Evolutionary conservation across 2,888 invertebrate genomes (phyloP), one percentile per base, ranked within the genome.

Genomic region (Tetragonisca angustula): DNA sequence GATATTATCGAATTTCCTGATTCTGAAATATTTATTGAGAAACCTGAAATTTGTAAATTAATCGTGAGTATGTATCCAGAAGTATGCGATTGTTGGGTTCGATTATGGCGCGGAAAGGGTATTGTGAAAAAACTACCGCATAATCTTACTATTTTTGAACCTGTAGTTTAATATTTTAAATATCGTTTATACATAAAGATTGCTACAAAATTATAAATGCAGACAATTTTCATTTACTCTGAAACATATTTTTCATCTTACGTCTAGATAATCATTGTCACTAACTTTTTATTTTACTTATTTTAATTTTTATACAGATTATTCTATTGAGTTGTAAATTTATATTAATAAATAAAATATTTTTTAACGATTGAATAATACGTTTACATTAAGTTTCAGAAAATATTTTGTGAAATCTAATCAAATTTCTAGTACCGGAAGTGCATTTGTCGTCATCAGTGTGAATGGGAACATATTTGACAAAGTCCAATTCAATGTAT

Each of bases 31-130:
- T 64, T 65, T 49, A 87, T 94, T 27, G 85, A 88, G 36, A 91
- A 87, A 84, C 94, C 94, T 0, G 89, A 89, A 59, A 69, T 86
- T 32, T 94, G 94, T 75, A 92, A 91, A 0, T 81, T 94, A 62
- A 81, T 91, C 17, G 91, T 90, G 13, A 92, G 85, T 67, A 93
- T 94, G 90, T 73, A 72, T 3, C 69, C 83, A 0, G 86, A 90
- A 52, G 88, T 94, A 5, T 87, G 88, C n/a, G 72, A 89, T 11
- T 75, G 71, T 17, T 94, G 94, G 94, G 83, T 91, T 64, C 36
- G 74, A 72, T 86, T 94, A 19, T 94, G 94, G 94, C 85, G 86
- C 17, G 91, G 90, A 4, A 84, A 86, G 24, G 92, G 91, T 4
- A 56, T 81, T n/a, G 78, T 85, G n/a, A 87, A 88, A 19, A 91